These are phyloP conservation scores for Glandiceps talaboti DNA, from an alignment of 53 echinoderm and acorn worm species.

Conservation along the genomic window DNA sequence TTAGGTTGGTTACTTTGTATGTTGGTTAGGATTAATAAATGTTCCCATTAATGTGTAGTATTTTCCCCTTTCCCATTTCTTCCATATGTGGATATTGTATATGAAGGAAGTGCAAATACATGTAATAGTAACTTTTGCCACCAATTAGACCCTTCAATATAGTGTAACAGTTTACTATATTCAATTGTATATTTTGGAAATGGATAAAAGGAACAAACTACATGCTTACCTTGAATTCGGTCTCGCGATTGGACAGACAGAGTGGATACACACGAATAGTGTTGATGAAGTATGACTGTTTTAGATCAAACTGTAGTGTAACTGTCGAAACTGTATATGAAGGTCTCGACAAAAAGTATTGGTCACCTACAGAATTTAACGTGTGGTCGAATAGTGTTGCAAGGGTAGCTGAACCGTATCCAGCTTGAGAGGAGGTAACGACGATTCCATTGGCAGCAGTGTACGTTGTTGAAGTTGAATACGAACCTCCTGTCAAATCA, in stretches of 20 bases:
- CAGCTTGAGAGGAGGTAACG: constrained; percentile 21
- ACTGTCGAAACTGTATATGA: constrained; percentile 1
- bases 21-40: too few species aligned
- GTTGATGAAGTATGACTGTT: constrained; percentile 43
- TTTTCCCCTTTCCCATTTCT: too few species aligned
- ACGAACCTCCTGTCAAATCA: constrained; percentile 33
- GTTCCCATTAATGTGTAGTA: too few species aligned
- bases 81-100: too few species aligned
- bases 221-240: constrained; percentile 50
- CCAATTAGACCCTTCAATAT: too few species aligned
- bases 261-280: constrained; percentile 52
- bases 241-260: constrained; percentile 29
- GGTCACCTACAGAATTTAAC: constrained; percentile 17
- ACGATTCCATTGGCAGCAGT: constrained; percentile 33
- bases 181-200: too few species aligned
- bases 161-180: too few species aligned
- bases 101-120: too few species aligned
- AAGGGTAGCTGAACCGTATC: constrained; percentile 25
- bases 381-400: constrained; percentile 73
- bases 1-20: too few species aligned
- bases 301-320: constrained; percentile 41
- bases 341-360: constrained; percentile 26
- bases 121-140: too few species aligned
- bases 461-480: constrained; percentile 18
- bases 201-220: too few species aligned